Conservation (phyloP, 2,797 vertebrate species). For the Pangasius larnaudii region DNA sequence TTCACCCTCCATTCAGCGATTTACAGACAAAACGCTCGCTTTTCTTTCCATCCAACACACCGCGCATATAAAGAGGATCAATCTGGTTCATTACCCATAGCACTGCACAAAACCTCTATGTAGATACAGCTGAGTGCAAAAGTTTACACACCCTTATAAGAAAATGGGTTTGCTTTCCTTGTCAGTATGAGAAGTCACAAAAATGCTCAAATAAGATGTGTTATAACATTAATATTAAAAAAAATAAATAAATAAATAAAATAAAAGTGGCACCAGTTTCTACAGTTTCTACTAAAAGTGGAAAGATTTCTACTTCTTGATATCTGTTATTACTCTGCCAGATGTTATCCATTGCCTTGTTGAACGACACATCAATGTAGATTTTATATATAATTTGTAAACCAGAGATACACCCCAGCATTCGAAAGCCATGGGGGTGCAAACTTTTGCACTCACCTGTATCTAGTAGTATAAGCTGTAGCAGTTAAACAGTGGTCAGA, state of each 20-base stretch:
- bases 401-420: neutral
- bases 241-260: neutral
- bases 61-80: neutral
- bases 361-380: neutral
- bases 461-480: neutral
- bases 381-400: neutral
- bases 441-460: neutral
- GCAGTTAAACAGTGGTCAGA: neutral
- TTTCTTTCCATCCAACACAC: neutral
- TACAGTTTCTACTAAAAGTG: neutral
- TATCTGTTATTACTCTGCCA: neutral
- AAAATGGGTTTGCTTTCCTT: neutral
- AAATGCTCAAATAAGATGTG: neutral
- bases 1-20: slow-evolving; percentile 50
- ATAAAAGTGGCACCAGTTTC: neutral
- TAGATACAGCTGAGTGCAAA: neutral
- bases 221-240: neutral
- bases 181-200: neutral
- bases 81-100: neutral
- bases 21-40: slow-evolving; percentile 30
- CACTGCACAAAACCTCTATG: neutral
- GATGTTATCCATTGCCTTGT: neutral
- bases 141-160: too few relatives aligned
- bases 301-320: neutral
- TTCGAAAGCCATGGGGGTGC: neutral